A percentile compares a stretch with the other conserved stretches of the same genome.
Conservation (phyloP, 2,888 invertebrate species). For the Ceraclea dissimilis region DNA sequence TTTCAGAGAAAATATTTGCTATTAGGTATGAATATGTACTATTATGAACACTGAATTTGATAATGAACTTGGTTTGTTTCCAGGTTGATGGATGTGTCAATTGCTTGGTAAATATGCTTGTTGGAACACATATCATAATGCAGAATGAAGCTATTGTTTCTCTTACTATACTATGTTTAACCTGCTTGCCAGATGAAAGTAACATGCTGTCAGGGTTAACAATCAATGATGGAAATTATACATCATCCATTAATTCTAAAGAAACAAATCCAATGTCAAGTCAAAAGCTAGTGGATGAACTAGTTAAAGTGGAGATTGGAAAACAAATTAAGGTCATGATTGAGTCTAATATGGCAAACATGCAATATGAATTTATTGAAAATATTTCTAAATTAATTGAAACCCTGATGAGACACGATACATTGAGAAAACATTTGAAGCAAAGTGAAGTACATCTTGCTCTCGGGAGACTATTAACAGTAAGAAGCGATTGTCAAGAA, state of each 20-base stretch:
- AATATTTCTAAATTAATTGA: conserved; percentile 46
- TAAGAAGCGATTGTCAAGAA: conserved; percentile 35
- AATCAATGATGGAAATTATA: neutral
- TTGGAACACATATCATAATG: conserved; percentile 80
- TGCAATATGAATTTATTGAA: conserved; percentile 45
- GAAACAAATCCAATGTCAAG: neutral
- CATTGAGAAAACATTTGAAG: conserved; percentile 15
- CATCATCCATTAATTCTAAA: too few species aligned
- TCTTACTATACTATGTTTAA: conserved; percentile 52
- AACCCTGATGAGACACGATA: conserved; percentile 38
- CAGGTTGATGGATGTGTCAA: conserved; percentile 62
- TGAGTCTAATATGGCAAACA: conserved; percentile 42
- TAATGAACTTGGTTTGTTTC: conserved; percentile 27
- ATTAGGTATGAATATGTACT: neutral
- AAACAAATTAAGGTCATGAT: conserved; percentile 44
- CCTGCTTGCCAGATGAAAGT: conserved; percentile 4
- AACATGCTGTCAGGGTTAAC: conserved; percentile 19
- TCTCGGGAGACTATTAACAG: conserved; percentile 35
- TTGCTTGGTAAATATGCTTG: conserved; percentile 73
- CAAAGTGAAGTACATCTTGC: conserved; percentile 22
- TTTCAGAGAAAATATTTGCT: neutral
- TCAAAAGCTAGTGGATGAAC: conserved; percentile 28
- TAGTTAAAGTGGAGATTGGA: conserved; percentile 47
- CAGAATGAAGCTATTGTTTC: conserved; percentile 75
- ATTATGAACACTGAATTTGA: too few species aligned